These are phyloP conservation scores for Hydra vulgaris DNA, from an alignment of 30 jellyfish, hydroid and myxozoan genomes.

Conservation along the genomic window DNA sequence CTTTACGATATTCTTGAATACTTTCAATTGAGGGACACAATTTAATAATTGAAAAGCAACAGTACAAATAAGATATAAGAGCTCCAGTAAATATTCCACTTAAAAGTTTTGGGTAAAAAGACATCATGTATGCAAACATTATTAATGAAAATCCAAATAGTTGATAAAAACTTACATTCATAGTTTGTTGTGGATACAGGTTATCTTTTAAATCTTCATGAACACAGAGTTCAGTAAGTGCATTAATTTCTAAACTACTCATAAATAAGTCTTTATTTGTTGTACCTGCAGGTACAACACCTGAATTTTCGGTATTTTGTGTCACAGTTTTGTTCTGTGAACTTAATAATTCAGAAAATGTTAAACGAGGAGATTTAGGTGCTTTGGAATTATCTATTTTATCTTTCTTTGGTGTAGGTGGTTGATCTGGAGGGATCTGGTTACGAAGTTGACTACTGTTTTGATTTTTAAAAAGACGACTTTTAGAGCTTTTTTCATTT, in stretches of 20 bases:
- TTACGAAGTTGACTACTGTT: not conserved
- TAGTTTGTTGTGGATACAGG: conserved; percentile 15
- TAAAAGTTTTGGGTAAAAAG: conserved; percentile 1
- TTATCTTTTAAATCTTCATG: conserved; percentile 26
- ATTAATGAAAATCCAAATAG: conserved; percentile 10
- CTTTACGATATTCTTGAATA: conserved; percentile 52
- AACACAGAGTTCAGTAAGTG: conserved; percentile 13
- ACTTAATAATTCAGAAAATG: conserved; percentile 69
- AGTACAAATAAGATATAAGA: conserved; percentile 45
- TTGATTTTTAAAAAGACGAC: not conserved
- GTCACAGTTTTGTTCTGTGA: conserved; percentile 54
- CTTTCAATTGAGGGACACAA: conserved; percentile 90
- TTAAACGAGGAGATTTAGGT: not conserved
- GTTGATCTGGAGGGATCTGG: not conserved
- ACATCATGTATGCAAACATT: conserved; percentile 10
- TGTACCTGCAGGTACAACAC: not conserved
- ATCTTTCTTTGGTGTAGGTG: not conserved
- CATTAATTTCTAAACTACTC: conserved; percentile 10
- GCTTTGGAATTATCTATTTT: not conserved
- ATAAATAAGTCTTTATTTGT: not conserved
- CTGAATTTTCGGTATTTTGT: not conserved
- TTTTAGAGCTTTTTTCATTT: not conserved
- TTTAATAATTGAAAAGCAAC: conserved; percentile 65
- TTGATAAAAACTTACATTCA: conserved; percentile 7
- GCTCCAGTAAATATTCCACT: conserved; percentile 43